Evolutionary conservation across 2,113 vertebrate genomes (phyloP).

Genomic region (Apaloderma vittatum): DNA sequence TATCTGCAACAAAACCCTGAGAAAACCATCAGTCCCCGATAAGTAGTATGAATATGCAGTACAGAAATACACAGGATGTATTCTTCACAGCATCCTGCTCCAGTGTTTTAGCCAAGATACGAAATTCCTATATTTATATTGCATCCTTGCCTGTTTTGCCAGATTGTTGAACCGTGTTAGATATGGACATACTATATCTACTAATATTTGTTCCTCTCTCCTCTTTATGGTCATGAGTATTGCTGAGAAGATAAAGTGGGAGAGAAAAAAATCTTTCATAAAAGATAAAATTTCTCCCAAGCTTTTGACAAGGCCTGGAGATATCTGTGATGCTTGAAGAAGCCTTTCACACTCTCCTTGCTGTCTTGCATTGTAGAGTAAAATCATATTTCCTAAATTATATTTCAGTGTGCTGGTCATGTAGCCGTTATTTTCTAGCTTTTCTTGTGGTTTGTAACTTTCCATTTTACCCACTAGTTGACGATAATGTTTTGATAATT

Average conservation of each 20-base stretch:
- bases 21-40: rapidly evolving
- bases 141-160: not conserved
- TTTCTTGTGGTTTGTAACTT: not conserved
- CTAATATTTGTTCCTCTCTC: not conserved
- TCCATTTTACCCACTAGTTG: not conserved
- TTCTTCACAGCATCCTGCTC: not conserved
- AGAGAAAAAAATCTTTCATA: not conserved
- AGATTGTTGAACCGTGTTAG: not conserved
- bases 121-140: not conserved
- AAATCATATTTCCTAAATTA: not conserved
- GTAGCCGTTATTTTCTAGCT: not conserved
- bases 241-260: not conserved
- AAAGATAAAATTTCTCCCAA: not conserved
- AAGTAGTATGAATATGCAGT: not conserved
- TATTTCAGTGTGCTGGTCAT: not conserved
- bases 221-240: not conserved
- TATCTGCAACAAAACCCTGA: not conserved
- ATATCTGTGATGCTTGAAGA: not conserved
- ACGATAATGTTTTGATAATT: not conserved
- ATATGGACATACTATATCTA: not conserved
- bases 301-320: not conserved
- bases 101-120: not conserved
- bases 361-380: not conserved
- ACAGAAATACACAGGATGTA: not conserved
- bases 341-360: not conserved